Percentiles rank a stretch among this genome's conserved stretches.
Evolutionary conservation across 2,113 vertebrate genomes (phyloP).

Genomic region (Platichthys stellatus): DNA sequence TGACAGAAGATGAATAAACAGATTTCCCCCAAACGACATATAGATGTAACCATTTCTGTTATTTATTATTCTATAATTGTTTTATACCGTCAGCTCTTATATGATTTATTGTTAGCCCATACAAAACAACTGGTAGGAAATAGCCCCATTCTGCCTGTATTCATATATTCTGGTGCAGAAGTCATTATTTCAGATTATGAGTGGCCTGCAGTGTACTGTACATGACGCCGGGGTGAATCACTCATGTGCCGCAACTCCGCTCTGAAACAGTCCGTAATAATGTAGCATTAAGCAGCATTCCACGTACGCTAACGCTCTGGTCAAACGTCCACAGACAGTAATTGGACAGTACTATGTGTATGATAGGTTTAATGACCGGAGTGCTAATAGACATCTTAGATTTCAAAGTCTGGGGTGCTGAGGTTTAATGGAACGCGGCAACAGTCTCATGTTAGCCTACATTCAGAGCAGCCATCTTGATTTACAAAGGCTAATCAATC

Average conservation of each 20-base stretch:
- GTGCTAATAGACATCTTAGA: no score
- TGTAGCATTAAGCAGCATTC: no score
- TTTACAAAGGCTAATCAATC: no score
- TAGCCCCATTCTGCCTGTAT: background rate
- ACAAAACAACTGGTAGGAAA: background rate
- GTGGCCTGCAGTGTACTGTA: constrained; percentile 6
- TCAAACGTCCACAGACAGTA: no score
- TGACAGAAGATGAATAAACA: background rate
- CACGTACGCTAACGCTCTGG: no score
- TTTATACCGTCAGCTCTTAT: background rate
- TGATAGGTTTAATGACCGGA: no score
- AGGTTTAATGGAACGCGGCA: no score
- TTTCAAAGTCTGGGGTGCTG: no score
- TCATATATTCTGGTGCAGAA: background rate
- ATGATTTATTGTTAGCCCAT: background rate
- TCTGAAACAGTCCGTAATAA: no score
- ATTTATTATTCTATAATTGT: background rate
- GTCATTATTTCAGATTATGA: constrained; percentile 28
- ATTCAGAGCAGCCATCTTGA: no score
- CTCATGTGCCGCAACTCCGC: constrained; percentile 31
- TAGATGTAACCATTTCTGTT: background rate
- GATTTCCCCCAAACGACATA: background rate
- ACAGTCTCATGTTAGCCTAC: no score
- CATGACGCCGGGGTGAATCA: constrained; percentile 28
- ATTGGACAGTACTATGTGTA: no score